Conservation (phyloP, 1,140 invertebrate genomes). For the Zaprionus camerounensis region DNA sequence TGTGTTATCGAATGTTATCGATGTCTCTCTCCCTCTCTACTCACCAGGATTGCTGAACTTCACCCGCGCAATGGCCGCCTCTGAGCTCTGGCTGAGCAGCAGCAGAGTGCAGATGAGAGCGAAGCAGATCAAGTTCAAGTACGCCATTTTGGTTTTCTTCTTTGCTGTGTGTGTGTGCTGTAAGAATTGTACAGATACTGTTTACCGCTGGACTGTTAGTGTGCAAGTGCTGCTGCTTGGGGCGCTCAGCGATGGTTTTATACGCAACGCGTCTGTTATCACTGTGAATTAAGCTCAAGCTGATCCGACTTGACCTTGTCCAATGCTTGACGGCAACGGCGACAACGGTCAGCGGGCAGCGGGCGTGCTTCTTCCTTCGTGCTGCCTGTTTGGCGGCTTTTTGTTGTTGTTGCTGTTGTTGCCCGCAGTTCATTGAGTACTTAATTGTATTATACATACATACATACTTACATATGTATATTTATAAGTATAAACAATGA, state of each 20-base stretch:
- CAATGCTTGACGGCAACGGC: conserved; percentile 21
- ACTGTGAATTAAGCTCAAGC: conserved; percentile 19
- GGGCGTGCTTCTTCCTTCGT: conserved; percentile 51
- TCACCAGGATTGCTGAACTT: conserved; percentile 66
- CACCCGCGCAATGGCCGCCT: conserved; percentile 59
- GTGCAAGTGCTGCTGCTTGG: conserved; percentile 56
- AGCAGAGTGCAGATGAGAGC: conserved; percentile 29
- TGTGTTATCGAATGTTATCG: not conserved
- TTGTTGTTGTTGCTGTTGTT: conserved; percentile 38
- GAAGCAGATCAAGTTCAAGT: conserved; percentile 25
- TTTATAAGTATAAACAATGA: conserved; percentile 36
- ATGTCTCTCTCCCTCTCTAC: conserved; percentile 15
- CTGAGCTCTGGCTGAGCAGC: conserved; percentile 13
- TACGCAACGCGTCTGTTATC: conserved; percentile 48
- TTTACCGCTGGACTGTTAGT: conserved; percentile 41
- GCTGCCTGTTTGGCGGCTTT: conserved; percentile 75
- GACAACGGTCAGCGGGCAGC: not conserved
- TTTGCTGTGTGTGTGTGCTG: not conserved
- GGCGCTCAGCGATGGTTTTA: conserved; percentile 57
- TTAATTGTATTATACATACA: conserved; percentile 64
- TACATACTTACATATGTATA: not conserved
- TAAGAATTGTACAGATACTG: conserved; percentile 5
- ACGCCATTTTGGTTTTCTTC: conserved; percentile 47
- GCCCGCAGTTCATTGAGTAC: conserved; percentile 76
- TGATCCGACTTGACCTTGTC: conserved; percentile 65